A percentile compares a stretch with the other conserved stretches of the same genome.
These are phyloP conservation scores for Listronotus bonariensis DNA, from an alignment of 1,140 invertebrate genomes.

Conservation along the genomic window DNA sequence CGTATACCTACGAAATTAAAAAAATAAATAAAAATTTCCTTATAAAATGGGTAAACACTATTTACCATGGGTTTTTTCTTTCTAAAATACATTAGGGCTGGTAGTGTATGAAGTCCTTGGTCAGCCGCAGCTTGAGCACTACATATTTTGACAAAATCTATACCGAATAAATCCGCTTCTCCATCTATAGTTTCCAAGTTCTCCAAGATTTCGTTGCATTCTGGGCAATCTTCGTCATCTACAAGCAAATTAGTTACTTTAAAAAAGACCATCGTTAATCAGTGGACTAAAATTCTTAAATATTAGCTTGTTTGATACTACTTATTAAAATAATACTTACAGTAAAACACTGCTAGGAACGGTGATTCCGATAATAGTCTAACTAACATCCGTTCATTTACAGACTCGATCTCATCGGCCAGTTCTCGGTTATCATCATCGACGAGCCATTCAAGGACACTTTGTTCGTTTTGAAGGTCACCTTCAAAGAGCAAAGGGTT, in stretches of 20 bases:
- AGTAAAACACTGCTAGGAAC: constrained; percentile 89
- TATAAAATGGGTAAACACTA: background rate
- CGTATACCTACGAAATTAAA: constrained; percentile 66
- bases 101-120: constrained; percentile 81
- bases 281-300: background rate
- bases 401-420: constrained; percentile 92
- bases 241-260: constrained; percentile 6
- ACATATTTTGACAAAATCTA: constrained; percentile 94
- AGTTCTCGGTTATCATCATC: constrained; percentile 93
- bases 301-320: background rate
- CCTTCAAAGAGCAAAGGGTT: constrained; percentile 93
- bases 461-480: constrained; percentile 89
- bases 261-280: background rate
- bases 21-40: background rate
- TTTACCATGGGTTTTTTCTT: constrained; percentile 77
- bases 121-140: constrained; percentile 80
- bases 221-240: constrained; percentile 90
- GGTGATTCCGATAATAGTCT: constrained; percentile 85
- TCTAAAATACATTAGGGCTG: constrained; percentile 87
- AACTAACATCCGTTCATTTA: constrained; percentile 89
- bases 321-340: constrained; percentile 64
- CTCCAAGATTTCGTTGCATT: constrained; percentile 87
- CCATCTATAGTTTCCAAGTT: constrained; percentile 91
- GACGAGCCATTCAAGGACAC: constrained; percentile 89
- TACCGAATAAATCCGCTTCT: constrained; percentile 89